Base-by-base conservation (phyloP, 2,888 invertebrate genomes). In the Tachina lurida region DNA sequence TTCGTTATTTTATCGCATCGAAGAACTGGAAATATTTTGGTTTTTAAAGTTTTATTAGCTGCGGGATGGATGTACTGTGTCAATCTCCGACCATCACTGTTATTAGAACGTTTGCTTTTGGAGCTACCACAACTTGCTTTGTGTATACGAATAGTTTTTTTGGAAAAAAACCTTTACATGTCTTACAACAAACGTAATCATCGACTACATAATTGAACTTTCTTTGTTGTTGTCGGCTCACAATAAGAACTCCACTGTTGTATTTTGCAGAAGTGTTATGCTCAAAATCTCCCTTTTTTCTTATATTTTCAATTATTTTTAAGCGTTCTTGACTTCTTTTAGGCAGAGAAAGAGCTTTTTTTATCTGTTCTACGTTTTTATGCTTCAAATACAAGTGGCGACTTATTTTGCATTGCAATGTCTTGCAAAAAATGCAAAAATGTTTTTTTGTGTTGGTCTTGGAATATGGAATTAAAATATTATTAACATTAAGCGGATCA, bases 361-460 rank as follows among this genome's bases (percentile, higher is more conserved):
- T 60, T 3, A 39, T n/a, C 13, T 39, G 39, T 41, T 12, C 60
- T 39, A 15, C 60, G n/a, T 60, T 39, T 39, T 39, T 39, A n/a
- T 60, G 60, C 15, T 39, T 60, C 39, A 39, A n/a, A 41, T 39
- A 39, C 60, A 60, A n/a, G 62, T 62, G 62, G 9, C 62, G 41
- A 43, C 39, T 62, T 4, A 62, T 17, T 17, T 39, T 62, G 10
- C 41, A 43, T 22, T 62, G 62, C 62, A 62, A 43, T 62, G 0
- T 62, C 43, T 62, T 31, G 60, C 31, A 60, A 60, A 60, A 60
- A 39, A 60, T 60, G 15, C 60, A 60, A 39, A 60, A 60, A n/a
- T 62, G 62, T 4, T 41, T 39, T 62, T 62, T 62, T 5, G 13
- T 8, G n/a, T 62, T 62, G n/a, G 10, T 41, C 43, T 62, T 62